Evolutionary conservation across 1,140 invertebrate genomes (phyloP).

Genomic region (Polypedilum pembai): DNA sequence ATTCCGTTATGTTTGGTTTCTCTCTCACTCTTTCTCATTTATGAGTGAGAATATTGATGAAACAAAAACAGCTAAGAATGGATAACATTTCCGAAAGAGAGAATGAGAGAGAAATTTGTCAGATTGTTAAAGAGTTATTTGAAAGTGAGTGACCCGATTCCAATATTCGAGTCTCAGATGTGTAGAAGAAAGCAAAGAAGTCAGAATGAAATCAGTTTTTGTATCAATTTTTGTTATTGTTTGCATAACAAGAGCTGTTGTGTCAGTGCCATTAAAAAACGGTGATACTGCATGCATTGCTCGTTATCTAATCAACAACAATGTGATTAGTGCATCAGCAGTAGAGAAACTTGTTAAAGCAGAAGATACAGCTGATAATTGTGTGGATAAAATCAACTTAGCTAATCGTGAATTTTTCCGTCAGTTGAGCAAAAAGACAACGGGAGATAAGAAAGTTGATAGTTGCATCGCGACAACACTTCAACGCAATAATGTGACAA

Average conservation of each 20-base stretch:
- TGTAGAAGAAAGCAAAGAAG: background rate
- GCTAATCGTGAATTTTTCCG: background rate
- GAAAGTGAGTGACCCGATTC: constrained; percentile 10
- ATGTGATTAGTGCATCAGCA: background rate
- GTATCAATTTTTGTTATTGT: background rate
- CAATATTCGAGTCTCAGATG: background rate
- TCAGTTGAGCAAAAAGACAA: background rate
- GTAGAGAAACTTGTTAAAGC: background rate
- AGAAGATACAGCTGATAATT: background rate
- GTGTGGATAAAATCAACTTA: constrained; percentile 6
- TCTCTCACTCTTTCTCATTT: background rate
- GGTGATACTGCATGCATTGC: background rate
- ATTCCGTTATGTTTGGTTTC: background rate
- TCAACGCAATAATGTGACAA: constrained; percentile 2
- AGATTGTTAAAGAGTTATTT: background rate
- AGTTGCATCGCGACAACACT: background rate
- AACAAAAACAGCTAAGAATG: background rate
- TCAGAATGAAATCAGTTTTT: constrained; percentile 1
- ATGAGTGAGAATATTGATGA: background rate
- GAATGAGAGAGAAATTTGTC: background rate
- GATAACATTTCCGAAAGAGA: background rate
- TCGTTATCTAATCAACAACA: background rate
- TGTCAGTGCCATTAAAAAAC: background rate
- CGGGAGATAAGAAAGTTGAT: constrained; percentile 10
- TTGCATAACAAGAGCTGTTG: background rate